Evolutionary conservation across 2,797 vertebrate species (phyloP).

Genomic region (Aythya fuligula): DNA sequence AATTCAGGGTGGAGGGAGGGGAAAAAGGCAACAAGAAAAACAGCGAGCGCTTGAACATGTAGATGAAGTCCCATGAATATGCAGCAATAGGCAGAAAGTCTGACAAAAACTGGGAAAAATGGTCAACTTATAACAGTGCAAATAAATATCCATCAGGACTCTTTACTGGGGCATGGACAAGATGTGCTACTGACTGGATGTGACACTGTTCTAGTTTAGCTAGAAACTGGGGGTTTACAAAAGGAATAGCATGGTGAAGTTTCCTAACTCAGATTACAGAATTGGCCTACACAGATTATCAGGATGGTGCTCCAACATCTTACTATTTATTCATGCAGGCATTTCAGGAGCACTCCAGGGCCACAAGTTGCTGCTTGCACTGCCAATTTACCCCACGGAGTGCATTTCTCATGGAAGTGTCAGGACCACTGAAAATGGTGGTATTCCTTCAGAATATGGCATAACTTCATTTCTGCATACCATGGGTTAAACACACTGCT

Average conservation of each 20-base stretch:
- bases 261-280: neutral
- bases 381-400: neutral
- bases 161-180: neutral
- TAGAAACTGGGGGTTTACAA: neutral
- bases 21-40: neutral
- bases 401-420: neutral
- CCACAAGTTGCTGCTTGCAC: neutral
- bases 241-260: neutral
- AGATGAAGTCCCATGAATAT: neutral
- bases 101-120: fast-evolving
- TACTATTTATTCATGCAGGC: neutral
- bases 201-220: fast-evolving
- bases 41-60: neutral
- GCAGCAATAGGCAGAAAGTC: neutral
- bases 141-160: neutral
- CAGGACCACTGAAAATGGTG: neutral
- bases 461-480: fast-evolving
- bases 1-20: neutral
- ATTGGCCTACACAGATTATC: fast-evolving
- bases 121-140: neutral
- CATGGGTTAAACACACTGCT: too few species aligned
- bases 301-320: fast-evolving
- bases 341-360: neutral
- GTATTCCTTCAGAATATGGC: neutral
- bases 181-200: neutral